These are phyloP conservation scores for Alectura lathami DNA, from an alignment of 2,113 vertebrate genomes.

Conservation along the genomic window DNA sequence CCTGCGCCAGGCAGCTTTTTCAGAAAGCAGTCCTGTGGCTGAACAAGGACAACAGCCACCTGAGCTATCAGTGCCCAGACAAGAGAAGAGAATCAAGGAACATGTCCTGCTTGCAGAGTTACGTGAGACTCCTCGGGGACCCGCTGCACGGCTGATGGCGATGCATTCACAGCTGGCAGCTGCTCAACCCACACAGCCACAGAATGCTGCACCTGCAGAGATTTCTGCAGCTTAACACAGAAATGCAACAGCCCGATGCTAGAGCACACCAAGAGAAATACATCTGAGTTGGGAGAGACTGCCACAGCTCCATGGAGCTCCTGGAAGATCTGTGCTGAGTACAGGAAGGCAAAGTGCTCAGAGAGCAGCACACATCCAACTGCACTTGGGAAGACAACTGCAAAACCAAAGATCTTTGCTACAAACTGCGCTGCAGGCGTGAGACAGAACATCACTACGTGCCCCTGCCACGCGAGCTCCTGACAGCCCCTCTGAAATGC, in stretches of 20 bases:
- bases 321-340: background rate
- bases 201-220: background rate
- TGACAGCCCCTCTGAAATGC: background rate
- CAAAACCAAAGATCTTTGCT: background rate
- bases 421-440: background rate
- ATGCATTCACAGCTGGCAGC: background rate
- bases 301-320: background rate
- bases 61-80: background rate
- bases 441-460: background rate
- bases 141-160: background rate
- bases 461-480: background rate
- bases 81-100: background rate
- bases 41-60: background rate
- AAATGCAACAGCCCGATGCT: background rate
- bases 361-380: background rate
- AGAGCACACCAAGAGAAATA: background rate
- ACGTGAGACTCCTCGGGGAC: background rate
- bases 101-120: background rate
- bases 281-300: background rate
- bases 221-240: background rate
- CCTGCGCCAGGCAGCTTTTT: background rate
- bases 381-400: fast-evolving
- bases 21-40: slow-evolving; percentile 27
- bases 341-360: background rate
- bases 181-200: background rate